Evolutionary conservation across 2,113 vertebrate genomes (phyloP).

Genomic region (Seriola aureovittata): DNA sequence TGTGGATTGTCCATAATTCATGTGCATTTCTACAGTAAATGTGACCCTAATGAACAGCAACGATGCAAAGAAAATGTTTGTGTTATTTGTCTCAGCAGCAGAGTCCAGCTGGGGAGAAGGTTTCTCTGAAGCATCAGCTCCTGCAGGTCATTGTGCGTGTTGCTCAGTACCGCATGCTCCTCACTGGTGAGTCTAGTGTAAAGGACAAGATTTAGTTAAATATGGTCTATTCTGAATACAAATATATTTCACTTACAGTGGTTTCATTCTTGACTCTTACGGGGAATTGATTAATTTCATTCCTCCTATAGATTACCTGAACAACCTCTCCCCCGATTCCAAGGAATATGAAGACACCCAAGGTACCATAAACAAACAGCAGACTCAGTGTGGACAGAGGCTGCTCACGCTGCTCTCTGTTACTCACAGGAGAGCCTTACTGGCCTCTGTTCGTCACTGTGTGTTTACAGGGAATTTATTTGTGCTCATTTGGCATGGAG

Average conservation of each 20-base stretch:
- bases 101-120: constrained; percentile 80
- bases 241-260: neutral
- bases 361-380: constrained; percentile 83
- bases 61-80: neutral
- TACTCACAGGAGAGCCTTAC: constrained; percentile 43
- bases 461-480: constrained; percentile 59
- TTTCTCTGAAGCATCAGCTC: constrained; percentile 89
- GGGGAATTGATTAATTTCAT: constrained; percentile 34
- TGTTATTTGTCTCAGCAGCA: constrained; percentile 80
- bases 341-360: constrained; percentile 95
- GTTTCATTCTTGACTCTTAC: neutral
- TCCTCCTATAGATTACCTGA: constrained; percentile 93
- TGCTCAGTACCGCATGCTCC: constrained; percentile 94
- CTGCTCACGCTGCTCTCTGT: constrained; percentile 5
- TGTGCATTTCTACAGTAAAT: constrained; percentile 1
- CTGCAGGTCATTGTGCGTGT: constrained; percentile 91
- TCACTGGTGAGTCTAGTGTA: constrained; percentile 88
- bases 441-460: constrained; percentile 31
- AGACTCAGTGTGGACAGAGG: neutral
- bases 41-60: neutral
- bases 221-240: neutral
- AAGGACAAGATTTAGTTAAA: neutral
- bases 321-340: constrained; percentile 96
- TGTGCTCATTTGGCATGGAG: constrained; percentile 56
- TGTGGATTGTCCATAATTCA: neutral